Evolutionary conservation across 2,888 invertebrate genomes (phyloP).

Genomic region (Caenorhabditis wallacei): DNA sequence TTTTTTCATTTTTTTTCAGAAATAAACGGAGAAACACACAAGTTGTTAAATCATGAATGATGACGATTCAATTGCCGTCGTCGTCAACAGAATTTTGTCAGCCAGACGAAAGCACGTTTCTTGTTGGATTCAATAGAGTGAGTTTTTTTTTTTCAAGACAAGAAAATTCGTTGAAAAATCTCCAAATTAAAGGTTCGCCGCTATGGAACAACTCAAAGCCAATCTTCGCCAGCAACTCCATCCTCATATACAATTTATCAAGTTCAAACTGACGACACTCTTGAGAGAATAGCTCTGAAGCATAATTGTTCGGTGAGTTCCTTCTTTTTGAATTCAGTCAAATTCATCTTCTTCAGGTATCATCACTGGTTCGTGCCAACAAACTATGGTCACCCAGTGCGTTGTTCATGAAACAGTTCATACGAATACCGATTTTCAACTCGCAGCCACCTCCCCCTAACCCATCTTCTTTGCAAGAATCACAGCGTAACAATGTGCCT

Average conservation of each 20-base stretch:
- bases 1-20: conserved; percentile 14
- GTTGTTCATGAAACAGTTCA: conserved; percentile 69
- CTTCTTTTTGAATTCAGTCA: background rate
- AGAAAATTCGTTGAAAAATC: too few species aligned
- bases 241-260: conserved; percentile 63
- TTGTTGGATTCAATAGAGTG: conserved; percentile 69
- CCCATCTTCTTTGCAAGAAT: conserved; percentile 11
- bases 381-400: conserved; percentile 75
- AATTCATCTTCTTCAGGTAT: conserved; percentile 63
- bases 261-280: conserved; percentile 68
- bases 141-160: conserved; percentile 9
- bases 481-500: conserved; percentile 25
- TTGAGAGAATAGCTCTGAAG: conserved; percentile 73
- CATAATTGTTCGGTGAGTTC: conserved; percentile 74
- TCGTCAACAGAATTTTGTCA: conserved; percentile 51
- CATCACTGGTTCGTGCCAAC: conserved; percentile 73
- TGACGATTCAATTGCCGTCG: conserved; percentile 50
- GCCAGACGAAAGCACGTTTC: conserved; percentile 75
- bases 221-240: conserved; percentile 58
- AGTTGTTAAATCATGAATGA: conserved; percentile 59
- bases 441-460: conserved; percentile 26
- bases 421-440: conserved; percentile 68
- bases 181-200: conserved; percentile 66
- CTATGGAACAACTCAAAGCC: conserved; percentile 72
- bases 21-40: conserved; percentile 1